Evolutionary conservation across 2,888 invertebrate species (phyloP).

Genomic region (Amaurobius ferox): DNA sequence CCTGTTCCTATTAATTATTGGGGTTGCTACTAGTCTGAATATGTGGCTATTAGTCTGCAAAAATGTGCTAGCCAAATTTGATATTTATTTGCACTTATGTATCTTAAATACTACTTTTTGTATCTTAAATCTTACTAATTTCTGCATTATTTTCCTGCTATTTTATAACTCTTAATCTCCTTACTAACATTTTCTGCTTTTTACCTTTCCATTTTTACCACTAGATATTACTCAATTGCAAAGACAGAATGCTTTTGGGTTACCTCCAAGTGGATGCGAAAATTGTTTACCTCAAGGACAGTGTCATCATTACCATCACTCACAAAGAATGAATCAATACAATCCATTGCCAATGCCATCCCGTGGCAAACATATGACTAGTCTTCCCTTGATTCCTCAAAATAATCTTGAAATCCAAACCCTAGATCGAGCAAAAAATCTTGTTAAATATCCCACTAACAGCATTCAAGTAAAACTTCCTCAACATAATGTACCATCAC

Average conservation of each 20-base stretch:
- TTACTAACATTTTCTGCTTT: background rate
- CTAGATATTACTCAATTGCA: constrained; percentile 61
- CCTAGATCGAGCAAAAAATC: constrained; percentile 31
- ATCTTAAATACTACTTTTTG: no score
- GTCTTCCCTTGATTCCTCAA: constrained; percentile 1
- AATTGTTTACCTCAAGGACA: constrained; percentile 15
- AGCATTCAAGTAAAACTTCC: constrained; percentile 16
- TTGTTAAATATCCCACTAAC: constrained; percentile 20
- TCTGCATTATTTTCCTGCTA: no score
- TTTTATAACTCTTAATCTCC: background rate
- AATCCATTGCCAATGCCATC: background rate
- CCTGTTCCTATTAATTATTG: no score
- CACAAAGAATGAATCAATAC: background rate
- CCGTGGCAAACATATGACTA: background rate
- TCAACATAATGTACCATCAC: constrained; percentile 40
- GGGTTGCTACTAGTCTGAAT: no score
- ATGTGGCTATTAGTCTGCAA: no score
- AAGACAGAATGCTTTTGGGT: constrained; percentile 57
- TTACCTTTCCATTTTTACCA: constrained; percentile 2
- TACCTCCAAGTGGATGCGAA: constrained; percentile 64
- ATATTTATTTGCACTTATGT: no score
- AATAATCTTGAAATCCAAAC: constrained; percentile 44
- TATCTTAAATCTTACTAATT: no score
- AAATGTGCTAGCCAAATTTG: no score
- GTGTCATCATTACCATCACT: background rate